Base-by-base conservation (phyloP, 2,888 invertebrate genomes). In the Apomyelois bistriatella region DNA sequence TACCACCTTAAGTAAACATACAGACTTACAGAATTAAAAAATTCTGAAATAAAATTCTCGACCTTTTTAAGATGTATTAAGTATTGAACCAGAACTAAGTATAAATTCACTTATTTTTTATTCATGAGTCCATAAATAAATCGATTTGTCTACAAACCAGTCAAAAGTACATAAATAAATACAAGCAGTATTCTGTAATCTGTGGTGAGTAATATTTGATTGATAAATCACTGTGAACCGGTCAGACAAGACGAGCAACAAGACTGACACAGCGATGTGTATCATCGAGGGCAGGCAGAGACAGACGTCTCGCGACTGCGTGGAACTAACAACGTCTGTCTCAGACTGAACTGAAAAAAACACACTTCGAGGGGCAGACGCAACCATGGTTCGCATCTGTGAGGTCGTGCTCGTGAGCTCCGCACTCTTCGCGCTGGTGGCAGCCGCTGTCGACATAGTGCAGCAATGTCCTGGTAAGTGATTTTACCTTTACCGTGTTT, bases 401-500 rank as follows among this genome's bases (percentile, higher is more conserved):
- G 69, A 69, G 63, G 67, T 85, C 65, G 78, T 79, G 75, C 74
- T 82, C 62, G 76, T 79, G 76, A 77, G 72, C 60, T 64, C 70
- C 53, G 70, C 67, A 32, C 57, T 83, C 30, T 36, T 82, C 56
- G 79, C 78, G 28, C 40, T 81, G 56, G 79, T 78, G 40, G 46
- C 69, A 50, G 71, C 72, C 35, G 66, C 70, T 46, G 82, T 85
- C 58, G 82, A 82, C 5, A 61, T 79, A 36, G 86, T 90, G 57
- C 53, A 68, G 28, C 84, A 84, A 74, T 90, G 90, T 64, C 48
- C 68, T 59, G 85, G 89, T 89, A 66, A 79, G 79, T 74, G 52
- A 30, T 52, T 47, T 16, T 13, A 10, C 42, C 32, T 43, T 7
- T 17, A 1, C 35, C 1, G n/a, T 3, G 3, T 9, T 17, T 9